Evolutionary conservation across 1,140 invertebrate genomes (phyloP), one percentile per base, ranked within the genome.

Genomic region (Mamestra configurata): DNA sequence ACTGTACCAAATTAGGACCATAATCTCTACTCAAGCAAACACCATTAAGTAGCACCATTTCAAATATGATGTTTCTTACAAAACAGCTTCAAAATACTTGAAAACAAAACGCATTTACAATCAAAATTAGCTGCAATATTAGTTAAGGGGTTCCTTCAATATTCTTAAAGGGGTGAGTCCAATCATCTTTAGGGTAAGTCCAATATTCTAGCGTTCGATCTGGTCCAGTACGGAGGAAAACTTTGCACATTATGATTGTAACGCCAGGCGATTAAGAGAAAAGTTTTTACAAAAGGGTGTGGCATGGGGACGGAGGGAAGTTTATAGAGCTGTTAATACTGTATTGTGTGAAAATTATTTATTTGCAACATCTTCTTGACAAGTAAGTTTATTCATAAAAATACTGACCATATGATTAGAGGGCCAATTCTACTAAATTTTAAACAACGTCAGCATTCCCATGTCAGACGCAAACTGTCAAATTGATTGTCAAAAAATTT

Each of bases 221-320:
- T 46, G 20, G 72, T 61, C 57, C 57, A 89, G 71, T 64, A 7
- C 79, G 79, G 20, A n/a, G 20, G 20, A 77, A 85, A 94, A 94
- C 87, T 94, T 94, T 68, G 86, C 86, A 84, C 89, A 88, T 94
- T 93, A 90, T 86, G 84, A 92, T 91, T 88, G 88, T 93, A 92
- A 93, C 92, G 89, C 90, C 86, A 89, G 90, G 86, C 92, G 91
- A 94, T 94, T 94, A 93, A 93, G 90, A 89, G 84, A 78, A 91
- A 94, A 94, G 89, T 94, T 94, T 94, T 94, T 94, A 88, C 83
- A 83, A 93, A 94, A 89, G 92, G 93, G 91, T 88, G 89, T 92
- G 86, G 85, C 81, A 13, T 75, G 80, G 68, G 68, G 78, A 78
- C 51, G 51, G 53, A 4, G 61, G 61, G 27, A 53, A 88, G 57